Evolutionary conservation across 2,888 invertebrate genomes (phyloP), one percentile per base, ranked within the genome.

Genomic region (Protonemura montana): DNA sequence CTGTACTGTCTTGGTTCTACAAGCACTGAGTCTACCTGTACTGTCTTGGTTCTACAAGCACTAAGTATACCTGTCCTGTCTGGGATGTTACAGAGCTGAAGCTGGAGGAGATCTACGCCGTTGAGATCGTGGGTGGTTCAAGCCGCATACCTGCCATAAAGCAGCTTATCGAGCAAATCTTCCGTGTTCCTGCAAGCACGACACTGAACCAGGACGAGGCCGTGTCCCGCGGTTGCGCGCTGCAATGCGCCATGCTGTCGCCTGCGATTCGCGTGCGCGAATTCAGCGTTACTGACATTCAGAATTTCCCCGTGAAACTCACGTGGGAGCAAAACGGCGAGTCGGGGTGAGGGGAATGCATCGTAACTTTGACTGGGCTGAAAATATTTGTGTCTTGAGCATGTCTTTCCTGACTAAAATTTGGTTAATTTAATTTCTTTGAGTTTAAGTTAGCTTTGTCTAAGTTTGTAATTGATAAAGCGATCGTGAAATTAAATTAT

Each of bases 201-300:
- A 99, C 99, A 28, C 92, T 99, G 87, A 99, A 99, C 92, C 97
- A 97, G 91, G 99, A 99, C 91, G 99, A 99, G 92, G 97, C 99
- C 0, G 99, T 99, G 30, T 94, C 98, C 0, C 95, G 99, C 87
- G 99, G 99, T 0, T 99, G 98, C 91, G 98, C 99, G 35, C 92
- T 99, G 87, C 96, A 97, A 90, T 99, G 99, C 92, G 99, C 99
- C 26, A 99, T 99, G 93, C 93, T 99, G 90, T 98, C 98, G 86
- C 99, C 99, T 59, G 98, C 98, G 26, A 98, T 99, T 90, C 95
- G 98, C 90, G 99, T 99, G 87, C 95, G 98, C 86, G 99, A 99
- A 89, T 99, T 99, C 92, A 95, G 95, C 89, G 95, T 99, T 42
- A 96, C 97, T 42, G 99, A 99, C 91, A 96, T 96, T 88, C 98